Percentiles rank a stretch among this genome's conserved stretches.
phyloP scores from a whole-genome alignment of 1,140 invertebrate species.

The Conopomorpha cramerella region DNA sequence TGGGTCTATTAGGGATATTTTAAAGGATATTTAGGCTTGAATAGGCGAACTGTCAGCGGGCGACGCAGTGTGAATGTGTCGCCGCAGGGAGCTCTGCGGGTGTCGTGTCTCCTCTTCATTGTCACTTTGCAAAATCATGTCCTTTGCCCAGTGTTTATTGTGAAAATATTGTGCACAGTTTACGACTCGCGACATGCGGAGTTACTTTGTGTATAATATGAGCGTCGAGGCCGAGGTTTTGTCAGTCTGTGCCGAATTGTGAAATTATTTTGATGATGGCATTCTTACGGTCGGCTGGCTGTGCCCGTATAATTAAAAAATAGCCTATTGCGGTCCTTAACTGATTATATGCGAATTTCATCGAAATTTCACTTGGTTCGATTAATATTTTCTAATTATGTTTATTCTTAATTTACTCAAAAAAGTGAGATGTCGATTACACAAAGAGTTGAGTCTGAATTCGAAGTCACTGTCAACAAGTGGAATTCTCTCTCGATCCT shows the following conservation, averaged over 20 bases:
- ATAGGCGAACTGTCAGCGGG: constrained; percentile 4
- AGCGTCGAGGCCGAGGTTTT: background rate
- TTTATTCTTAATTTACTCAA: too few relatives aligned
- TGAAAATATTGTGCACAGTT: background rate
- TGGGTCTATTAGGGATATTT: constrained; percentile 37
- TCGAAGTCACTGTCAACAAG: too few relatives aligned
- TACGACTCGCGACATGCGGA: background rate
- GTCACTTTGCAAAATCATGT: constrained; percentile 10
- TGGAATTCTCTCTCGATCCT: too few relatives aligned
- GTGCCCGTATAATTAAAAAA: too few relatives aligned
- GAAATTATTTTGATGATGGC: background rate
- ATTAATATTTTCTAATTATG: too few relatives aligned
- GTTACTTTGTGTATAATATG: background rate
- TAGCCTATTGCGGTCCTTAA: too few relatives aligned
- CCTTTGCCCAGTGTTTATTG: constrained; percentile 6
- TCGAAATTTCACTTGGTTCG: too few relatives aligned
- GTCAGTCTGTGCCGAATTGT: background rate
- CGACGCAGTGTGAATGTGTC: constrained; percentile 2
- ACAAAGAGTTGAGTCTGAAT: too few relatives aligned
- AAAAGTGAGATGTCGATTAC: too few relatives aligned
- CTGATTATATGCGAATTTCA: too few relatives aligned
- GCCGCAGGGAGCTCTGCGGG: constrained; percentile 20
- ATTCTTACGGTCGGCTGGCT: too few relatives aligned
- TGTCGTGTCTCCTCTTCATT: constrained; percentile 17
- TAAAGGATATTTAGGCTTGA: constrained; percentile 47